Base-by-base conservation (phyloP, 2,888 invertebrate genomes). In the Mythimna loreyi region DNA sequence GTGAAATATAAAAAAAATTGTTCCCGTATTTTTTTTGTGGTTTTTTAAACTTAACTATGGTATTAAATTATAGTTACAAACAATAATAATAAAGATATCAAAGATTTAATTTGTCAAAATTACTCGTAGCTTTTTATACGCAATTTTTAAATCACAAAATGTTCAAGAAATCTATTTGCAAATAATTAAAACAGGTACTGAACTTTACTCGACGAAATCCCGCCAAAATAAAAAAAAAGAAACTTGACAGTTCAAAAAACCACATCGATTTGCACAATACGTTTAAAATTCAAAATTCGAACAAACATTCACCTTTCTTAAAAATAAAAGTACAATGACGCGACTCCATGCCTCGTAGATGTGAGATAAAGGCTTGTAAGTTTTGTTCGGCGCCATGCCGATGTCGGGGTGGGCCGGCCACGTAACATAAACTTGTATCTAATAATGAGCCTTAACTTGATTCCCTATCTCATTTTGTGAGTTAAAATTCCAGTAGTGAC, bases 301-400 rank as follows among this genome's bases (percentile, higher is more conserved):
- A 61, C 47, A 59, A 74, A 70, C n/a, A 58, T 55, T 43, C 33
- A 49, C 30, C 61, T 67, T 52, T 70, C 65, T 23, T 40, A 66
- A 75, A 72, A 68, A 74, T 56, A 49, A 49, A 62, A 45, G 50
- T 60, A 61, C 52, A 61, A 13, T 19, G 33, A 23, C 30, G 63
- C 89, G 77, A 82, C 92, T 92, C 92, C 79, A 89, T 72, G 65
- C 78, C 50, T 81, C 68, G 52, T 67, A 85, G 89, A 91, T 90
- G 85, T 84, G 65, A 90, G 93, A 93, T 92, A 92, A 77, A 89
- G 36, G 70, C 71, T 62, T 78, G 90, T 91, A 88, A 87, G 85
- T 72, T 82, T 71, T 69, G 83, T 76, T 78, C 85, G 91, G 92
- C 93, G 92, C 92, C 93, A 90, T 86, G 81, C 80, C 88, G 86